phyloP scores from a whole-genome alignment of 2,797 vertebrate species.

The Agapornis canus region DNA sequence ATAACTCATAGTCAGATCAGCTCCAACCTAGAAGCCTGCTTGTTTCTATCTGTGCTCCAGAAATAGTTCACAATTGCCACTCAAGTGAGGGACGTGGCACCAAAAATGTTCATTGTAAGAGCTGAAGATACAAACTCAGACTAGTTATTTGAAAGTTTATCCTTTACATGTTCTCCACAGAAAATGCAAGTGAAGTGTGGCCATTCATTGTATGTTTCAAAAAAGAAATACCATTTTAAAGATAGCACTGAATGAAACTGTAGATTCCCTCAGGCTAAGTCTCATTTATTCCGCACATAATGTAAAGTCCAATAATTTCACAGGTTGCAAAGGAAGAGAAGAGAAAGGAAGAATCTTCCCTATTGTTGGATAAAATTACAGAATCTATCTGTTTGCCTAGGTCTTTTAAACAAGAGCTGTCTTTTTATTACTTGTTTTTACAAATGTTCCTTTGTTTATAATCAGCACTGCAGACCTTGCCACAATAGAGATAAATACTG shows the following conservation, averaged over 20 bases:
- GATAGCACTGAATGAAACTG: background rate
- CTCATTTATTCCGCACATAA: constrained; percentile 7
- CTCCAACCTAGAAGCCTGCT: constrained; percentile 38
- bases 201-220: background rate
- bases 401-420: background rate
- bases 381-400: background rate
- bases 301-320: background rate
- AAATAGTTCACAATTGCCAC: background rate
- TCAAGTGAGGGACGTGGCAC: background rate
- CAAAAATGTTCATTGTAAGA: constrained; percentile 15
- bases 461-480: background rate
- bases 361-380: background rate
- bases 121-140: constrained; percentile 3
- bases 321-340: background rate
- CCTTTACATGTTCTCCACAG: background rate
- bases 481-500: background rate
- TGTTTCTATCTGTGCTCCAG: constrained; percentile 53
- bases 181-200: background rate
- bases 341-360: background rate
- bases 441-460: background rate
- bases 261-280: background rate
- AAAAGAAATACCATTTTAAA: background rate
- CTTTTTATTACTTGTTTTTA: background rate
- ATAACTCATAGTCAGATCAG: constrained; percentile 74
- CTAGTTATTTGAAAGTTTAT: background rate